These are phyloP conservation scores for Pseudopleuronectes americanus DNA, from an alignment of 2,797 vertebrate species.

Conservation along the genomic window DNA sequence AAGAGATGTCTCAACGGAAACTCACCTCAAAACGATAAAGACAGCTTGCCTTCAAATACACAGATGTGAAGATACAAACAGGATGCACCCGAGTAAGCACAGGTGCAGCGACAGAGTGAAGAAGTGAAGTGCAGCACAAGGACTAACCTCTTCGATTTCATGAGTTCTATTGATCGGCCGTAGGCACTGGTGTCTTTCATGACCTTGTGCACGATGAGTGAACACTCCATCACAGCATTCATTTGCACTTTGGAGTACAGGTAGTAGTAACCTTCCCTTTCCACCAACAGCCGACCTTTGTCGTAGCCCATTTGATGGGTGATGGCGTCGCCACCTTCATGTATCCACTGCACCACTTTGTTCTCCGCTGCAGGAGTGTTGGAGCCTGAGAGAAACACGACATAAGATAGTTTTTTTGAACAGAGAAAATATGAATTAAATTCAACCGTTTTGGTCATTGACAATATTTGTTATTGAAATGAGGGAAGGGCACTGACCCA, in stretches of 20 bases:
- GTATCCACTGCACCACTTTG: conserved; percentile 55
- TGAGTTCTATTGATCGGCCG: conserved; percentile 41
- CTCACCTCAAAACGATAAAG: background rate
- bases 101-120: background rate
- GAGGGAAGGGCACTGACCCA: conserved; percentile 50
- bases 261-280: conserved; percentile 69
- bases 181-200: conserved; percentile 58
- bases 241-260: conserved; percentile 76
- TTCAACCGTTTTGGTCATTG: background rate
- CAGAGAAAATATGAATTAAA: background rate
- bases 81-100: background rate
- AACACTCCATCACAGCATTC: conserved; percentile 44
- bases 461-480: background rate
- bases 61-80: background rate
- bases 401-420: background rate
- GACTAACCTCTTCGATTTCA: conserved; percentile 72
- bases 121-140: conserved; percentile 3
- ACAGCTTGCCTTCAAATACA: background rate
- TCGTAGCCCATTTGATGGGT: conserved; percentile 54
- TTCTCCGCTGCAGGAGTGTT: accelerated
- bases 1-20: conserved; percentile 7
- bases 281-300: conserved; percentile 44
- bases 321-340: conserved; percentile 11
- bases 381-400: conserved; percentile 44
- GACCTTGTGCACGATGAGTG: conserved; percentile 58